phyloP scores from a whole-genome alignment of 2,888 invertebrate genomes.

The Podotricha telesiphe region DNA sequence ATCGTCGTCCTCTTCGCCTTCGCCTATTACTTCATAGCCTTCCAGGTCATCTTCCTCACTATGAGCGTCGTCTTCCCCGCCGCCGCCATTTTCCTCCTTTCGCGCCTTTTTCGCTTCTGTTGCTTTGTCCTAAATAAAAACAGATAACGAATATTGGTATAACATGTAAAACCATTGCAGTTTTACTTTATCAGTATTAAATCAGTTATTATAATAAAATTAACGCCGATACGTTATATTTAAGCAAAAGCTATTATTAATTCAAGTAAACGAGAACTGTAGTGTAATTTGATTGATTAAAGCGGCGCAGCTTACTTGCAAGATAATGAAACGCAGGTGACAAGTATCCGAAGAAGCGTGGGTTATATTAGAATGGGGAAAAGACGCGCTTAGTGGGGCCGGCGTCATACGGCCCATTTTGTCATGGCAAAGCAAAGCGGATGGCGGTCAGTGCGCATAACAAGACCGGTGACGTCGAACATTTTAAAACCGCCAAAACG shows the following conservation, averaged over 20 bases:
- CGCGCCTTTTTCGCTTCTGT: conserved; percentile 91
- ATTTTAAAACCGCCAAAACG: conserved; percentile 56
- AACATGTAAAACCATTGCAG: not conserved
- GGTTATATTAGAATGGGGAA: conserved; percentile 72
- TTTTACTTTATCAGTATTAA: not conserved
- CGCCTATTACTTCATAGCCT: conserved; percentile 84
- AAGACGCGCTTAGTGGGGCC: conserved; percentile 64
- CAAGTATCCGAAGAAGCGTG: conserved; percentile 77
- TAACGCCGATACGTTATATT: not conserved
- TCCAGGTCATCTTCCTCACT: conserved; percentile 87
- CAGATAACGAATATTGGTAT: not conserved
- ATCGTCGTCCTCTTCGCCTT: conserved; percentile 85
- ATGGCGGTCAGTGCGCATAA: conserved; percentile 75
- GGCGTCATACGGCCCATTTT: conserved; percentile 70
- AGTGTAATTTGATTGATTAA: conserved; percentile 55
- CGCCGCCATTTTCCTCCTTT: conserved; percentile 91
- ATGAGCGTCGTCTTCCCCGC: conserved; percentile 83
- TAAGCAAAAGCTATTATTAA: not conserved
- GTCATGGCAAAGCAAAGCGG: conserved; percentile 66
- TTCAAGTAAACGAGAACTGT: conserved; percentile 45
- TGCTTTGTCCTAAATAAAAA: conserved; percentile 85
- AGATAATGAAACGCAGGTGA: conserved; percentile 75
- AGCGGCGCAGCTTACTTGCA: conserved; percentile 58
- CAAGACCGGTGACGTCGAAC: conserved; percentile 59
- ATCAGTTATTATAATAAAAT: too few species aligned